phyloP scores from a whole-genome alignment of 2,113 vertebrate genomes.

The Sapajus apella region DNA sequence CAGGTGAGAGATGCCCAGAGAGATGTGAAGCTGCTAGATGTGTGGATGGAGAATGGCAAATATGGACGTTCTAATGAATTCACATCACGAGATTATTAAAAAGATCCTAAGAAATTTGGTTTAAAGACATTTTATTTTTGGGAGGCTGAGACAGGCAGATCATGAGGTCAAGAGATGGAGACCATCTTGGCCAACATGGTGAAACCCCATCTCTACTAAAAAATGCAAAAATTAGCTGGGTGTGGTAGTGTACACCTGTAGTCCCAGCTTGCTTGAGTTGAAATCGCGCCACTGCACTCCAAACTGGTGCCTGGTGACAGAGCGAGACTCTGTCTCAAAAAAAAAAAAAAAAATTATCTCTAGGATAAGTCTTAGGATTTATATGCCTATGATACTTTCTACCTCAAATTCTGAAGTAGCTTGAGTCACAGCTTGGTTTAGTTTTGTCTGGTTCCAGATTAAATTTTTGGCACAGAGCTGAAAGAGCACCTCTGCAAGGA shows the following conservation, averaged over 20 bases:
- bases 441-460: constrained; percentile 59
- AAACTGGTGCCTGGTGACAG: too few relatives aligned
- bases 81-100: not conserved
- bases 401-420: constrained; percentile 5
- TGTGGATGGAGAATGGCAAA: not conserved
- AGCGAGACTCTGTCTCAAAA: too few relatives aligned
- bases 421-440: constrained; percentile 43
- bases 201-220: too few relatives aligned
- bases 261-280: too few relatives aligned
- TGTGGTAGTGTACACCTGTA: too few relatives aligned
- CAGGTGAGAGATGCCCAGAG: not conserved
- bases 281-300: too few relatives aligned
- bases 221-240: too few relatives aligned
- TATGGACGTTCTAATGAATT: not conserved
- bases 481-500: constrained; percentile 17
- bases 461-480: constrained; percentile 44
- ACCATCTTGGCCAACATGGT: too few relatives aligned
- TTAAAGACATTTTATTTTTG: not conserved
- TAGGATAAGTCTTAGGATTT: not conserved
- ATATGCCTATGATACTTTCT: constrained; percentile 26
- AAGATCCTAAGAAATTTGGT: not conserved
- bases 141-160: too few relatives aligned
- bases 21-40: too few relatives aligned
- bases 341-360: not conserved
- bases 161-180: too few relatives aligned